A percentile compares a stretch with the other conserved stretches of the same genome.
phyloP scores from a whole-genome alignment of 2,888 invertebrate genomes.

The Orthonevra nobilis region DNA sequence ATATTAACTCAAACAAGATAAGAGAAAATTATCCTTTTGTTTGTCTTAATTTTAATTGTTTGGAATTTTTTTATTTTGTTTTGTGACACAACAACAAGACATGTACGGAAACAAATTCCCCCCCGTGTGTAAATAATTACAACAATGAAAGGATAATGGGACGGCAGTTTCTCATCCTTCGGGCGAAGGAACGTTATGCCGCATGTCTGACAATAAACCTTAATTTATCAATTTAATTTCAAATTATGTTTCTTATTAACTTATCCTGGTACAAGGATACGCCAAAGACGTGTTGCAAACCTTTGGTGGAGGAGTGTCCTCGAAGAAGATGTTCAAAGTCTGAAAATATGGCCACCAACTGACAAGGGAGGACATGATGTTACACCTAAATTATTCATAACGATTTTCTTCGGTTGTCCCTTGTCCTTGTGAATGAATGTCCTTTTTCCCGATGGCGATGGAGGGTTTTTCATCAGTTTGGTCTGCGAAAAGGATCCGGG shows the following conservation, averaged over 20 bases:
- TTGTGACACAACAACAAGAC: conserved; percentile 7
- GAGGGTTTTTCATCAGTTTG: conserved; percentile 34
- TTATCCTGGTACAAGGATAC: conserved; percentile 52
- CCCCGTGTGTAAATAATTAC: conserved; percentile 75
- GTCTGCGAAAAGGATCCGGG: conserved; percentile 32
- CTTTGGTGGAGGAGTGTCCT: conserved; percentile 19
- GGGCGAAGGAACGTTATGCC: conserved; percentile 45
- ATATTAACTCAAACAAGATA: conserved; percentile 59
- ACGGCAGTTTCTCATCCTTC: background rate
- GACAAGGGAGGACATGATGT: conserved; percentile 63
- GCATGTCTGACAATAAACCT: conserved; percentile 73
- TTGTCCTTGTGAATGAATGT: conserved; percentile 60
- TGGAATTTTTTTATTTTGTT: conserved; percentile 38
- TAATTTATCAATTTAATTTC: conserved; percentile 73
- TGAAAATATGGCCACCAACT: conserved; percentile 54
- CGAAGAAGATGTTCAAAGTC: conserved; percentile 44
- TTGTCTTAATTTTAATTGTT: conserved; percentile 69
- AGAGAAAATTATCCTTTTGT: conserved; percentile 65
- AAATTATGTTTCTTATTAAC: conserved; percentile 70
- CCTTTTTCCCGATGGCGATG: conserved; percentile 6
- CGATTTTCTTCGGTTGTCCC: conserved; percentile 51
- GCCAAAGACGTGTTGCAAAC: conserved; percentile 59
- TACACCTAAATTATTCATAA: conserved; percentile 71
- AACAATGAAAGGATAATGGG: too few relatives aligned
- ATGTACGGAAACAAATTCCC: conserved; percentile 17